These are phyloP conservation scores for Cyprinus carpio DNA, from an alignment of 2,113 vertebrate genomes.

Conservation along the genomic window DNA sequence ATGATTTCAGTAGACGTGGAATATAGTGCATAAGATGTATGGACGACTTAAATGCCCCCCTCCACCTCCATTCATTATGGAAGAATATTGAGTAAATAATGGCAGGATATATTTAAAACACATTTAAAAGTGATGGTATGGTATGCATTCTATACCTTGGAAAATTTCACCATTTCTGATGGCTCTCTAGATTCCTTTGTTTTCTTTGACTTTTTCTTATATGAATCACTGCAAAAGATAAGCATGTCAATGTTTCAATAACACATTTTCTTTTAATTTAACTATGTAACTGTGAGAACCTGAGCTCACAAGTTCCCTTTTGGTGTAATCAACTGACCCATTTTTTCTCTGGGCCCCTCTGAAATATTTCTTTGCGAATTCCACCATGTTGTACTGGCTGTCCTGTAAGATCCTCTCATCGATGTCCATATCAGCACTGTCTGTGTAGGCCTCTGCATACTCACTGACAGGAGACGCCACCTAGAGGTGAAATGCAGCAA, in stretches of 20 bases:
- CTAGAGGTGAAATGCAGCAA: constrained; percentile 53
- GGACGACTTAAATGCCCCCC: background rate
- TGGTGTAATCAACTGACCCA: constrained; percentile 72
- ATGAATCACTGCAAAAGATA: constrained; percentile 75
- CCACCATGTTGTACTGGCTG: constrained; percentile 81
- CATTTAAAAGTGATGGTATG: too few species aligned
- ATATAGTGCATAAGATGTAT: background rate
- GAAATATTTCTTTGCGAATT: constrained; percentile 91
- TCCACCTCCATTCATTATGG: background rate
- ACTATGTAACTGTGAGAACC: background rate
- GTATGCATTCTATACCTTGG: constrained; percentile 78
- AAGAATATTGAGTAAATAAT: background rate
- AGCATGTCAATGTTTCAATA: background rate
- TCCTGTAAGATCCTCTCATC: constrained; percentile 62
- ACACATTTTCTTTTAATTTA: background rate
- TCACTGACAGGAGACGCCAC: constrained; percentile 59
- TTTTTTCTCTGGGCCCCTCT: constrained; percentile 72
- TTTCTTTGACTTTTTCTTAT: constrained; percentile 77
- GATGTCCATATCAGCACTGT: constrained; percentile 50
- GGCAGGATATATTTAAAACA: background rate
- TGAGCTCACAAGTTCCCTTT: background rate
- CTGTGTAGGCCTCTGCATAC: constrained; percentile 61
- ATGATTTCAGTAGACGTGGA: background rate
- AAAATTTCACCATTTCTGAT: constrained; percentile 86
- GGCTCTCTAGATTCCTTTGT: constrained; percentile 72